These are phyloP conservation scores for Mirounga angustirostris DNA, from an alignment of 2,113 vertebrate species.

Conservation along the genomic window DNA sequence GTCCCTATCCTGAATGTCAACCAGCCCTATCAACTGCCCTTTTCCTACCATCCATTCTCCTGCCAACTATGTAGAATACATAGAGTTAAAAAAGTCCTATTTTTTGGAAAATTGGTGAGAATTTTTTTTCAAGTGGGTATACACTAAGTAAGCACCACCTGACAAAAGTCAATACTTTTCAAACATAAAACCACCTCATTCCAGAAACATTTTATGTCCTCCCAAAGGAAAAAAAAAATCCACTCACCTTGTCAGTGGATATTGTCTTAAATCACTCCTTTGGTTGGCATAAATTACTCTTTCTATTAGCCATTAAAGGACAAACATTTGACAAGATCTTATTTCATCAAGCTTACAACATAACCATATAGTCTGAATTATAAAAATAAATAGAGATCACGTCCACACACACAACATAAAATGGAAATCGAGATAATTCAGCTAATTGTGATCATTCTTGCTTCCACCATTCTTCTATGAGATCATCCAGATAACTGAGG, in stretches of 20 bases:
- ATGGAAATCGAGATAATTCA: neutral
- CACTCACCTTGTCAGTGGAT: neutral
- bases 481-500: neutral
- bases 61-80: neutral
- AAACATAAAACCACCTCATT: constrained; percentile 22
- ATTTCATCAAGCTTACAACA: neutral
- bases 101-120: constrained; percentile 24
- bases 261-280: constrained; percentile 39
- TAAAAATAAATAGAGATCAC: constrained; percentile 32
- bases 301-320: neutral
- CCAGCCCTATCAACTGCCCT: neutral
- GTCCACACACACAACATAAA: neutral
- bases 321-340: neutral
- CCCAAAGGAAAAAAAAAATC: neutral
- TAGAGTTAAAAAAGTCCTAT: neutral
- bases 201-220: neutral
- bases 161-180: constrained; percentile 23
- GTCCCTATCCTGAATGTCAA: neutral
- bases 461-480: neutral
- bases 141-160: neutral
- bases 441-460: neutral
- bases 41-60: neutral
- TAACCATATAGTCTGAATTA: neutral
- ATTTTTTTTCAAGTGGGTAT: neutral
- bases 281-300: neutral